phyloP scores from a whole-genome alignment of 2,113 vertebrate species.

The Pygoscelis antarcticus region DNA sequence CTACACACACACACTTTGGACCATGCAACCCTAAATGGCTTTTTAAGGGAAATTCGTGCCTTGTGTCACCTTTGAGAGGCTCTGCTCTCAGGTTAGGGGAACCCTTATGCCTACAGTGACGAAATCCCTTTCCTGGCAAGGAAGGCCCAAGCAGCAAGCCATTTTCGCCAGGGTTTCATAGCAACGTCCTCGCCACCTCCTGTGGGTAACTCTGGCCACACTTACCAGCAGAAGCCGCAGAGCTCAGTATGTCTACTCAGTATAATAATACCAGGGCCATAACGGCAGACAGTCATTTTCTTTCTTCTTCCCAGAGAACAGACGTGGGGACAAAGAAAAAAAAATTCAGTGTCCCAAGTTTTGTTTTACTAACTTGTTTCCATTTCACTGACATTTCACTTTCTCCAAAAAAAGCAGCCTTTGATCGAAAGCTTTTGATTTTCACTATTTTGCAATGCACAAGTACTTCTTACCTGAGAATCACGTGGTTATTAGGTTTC shows the following conservation, averaged over 20 bases:
- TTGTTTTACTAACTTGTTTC: neutral
- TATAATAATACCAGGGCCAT: neutral
- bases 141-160: neutral
- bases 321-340: fast-evolving
- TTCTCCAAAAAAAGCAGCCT: neutral
- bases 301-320: neutral
- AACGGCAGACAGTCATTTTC: neutral
- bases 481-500: fast-evolving
- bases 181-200: fast-evolving
- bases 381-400: neutral
- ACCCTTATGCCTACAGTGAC: fast-evolving
- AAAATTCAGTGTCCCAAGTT: no score
- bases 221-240: neutral
- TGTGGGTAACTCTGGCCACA: neutral
- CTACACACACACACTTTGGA: neutral
- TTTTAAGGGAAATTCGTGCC: neutral
- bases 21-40: neutral
- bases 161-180: neutral
- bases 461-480: neutral
- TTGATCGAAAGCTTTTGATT: neutral
- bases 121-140: neutral
- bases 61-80: neutral
- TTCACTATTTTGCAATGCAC: neutral
- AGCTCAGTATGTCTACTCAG: neutral
- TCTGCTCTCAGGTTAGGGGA: neutral